These are phyloP conservation scores for Sebastes minor DNA, from an alignment of 2,797 vertebrate species.

Conservation along the genomic window DNA sequence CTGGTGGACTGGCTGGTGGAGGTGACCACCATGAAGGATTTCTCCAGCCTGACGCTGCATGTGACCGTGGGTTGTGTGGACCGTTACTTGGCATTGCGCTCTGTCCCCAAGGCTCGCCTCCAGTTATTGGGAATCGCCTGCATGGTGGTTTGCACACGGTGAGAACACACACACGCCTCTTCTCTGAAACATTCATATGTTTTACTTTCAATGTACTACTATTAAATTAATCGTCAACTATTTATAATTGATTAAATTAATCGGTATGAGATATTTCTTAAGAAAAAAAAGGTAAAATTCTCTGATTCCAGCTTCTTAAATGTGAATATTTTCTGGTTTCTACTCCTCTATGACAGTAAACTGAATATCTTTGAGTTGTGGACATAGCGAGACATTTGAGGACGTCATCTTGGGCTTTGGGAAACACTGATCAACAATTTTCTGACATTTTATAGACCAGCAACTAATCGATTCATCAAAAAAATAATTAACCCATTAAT, in stretches of 20 bases:
- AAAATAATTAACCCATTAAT: too few relatives aligned
- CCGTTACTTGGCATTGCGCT: constrained; percentile 88
- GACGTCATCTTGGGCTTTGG: too few relatives aligned
- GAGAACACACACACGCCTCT: constrained; percentile 30
- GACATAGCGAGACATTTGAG: too few relatives aligned
- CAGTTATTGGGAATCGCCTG: constrained; percentile 97
- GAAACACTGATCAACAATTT: too few relatives aligned
- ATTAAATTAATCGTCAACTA: too few relatives aligned
- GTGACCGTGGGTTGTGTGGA: constrained; percentile 94
- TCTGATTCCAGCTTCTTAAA: background rate
- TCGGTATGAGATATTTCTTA: too few relatives aligned
- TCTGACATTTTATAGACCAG: too few relatives aligned
- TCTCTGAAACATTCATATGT: background rate
- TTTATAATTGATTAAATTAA: too few relatives aligned
- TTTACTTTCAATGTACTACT: background rate
- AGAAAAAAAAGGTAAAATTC: background rate
- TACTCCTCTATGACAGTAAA: too few relatives aligned
- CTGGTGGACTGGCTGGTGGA: constrained; percentile 98
- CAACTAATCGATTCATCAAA: too few relatives aligned
- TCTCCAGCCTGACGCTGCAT: constrained; percentile 93
- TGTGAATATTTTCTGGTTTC: too few relatives aligned
- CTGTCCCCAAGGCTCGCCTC: constrained; percentile 89
- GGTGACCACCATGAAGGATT: constrained; percentile 98
- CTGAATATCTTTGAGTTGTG: too few relatives aligned
- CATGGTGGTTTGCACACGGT: constrained; percentile 99